These are phyloP conservation scores for Chymomyza amoena DNA, from an alignment of 2,888 invertebrate genomes.

Conservation along the genomic window DNA sequence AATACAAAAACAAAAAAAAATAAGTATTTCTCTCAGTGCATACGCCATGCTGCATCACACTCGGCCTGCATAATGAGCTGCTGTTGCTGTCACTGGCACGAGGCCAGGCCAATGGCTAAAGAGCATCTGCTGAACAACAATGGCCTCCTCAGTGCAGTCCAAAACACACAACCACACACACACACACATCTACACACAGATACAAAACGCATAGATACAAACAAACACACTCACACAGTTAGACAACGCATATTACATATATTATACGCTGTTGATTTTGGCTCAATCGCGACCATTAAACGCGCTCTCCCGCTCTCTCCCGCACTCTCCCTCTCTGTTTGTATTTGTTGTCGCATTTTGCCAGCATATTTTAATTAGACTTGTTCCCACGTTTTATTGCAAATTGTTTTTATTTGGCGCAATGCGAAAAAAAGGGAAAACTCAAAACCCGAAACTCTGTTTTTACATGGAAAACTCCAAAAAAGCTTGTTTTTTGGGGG, in stretches of 20 bases:
- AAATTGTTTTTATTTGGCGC: constrained; percentile 8
- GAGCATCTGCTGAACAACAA: constrained; percentile 5
- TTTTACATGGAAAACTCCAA: constrained; percentile 8
- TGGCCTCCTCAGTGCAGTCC: constrained; percentile 3
- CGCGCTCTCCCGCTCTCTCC: neutral
- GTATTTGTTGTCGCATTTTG: constrained; percentile 18
- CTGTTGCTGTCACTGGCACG: constrained; percentile 32
- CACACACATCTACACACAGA: neutral
- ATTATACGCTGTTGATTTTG: neutral
- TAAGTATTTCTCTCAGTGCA: neutral
- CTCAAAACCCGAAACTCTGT: neutral
- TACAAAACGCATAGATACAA: no score
- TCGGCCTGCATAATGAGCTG: constrained; percentile 51
- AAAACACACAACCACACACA: neutral
- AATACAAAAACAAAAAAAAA: no score
- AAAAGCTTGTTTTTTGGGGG: constrained; percentile 10
- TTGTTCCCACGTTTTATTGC: neutral
- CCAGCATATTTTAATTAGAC: constrained; percentile 35
- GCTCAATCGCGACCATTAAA: neutral
- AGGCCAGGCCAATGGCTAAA: constrained; percentile 32
- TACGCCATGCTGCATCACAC: neutral
- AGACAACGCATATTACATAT: neutral
- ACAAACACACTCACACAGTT: neutral
- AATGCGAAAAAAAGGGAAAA: neutral
- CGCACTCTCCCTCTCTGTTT: neutral